These are phyloP conservation scores for Drosophila multiciliata DNA, from an alignment of 2,888 invertebrate species.

Conservation along the genomic window DNA sequence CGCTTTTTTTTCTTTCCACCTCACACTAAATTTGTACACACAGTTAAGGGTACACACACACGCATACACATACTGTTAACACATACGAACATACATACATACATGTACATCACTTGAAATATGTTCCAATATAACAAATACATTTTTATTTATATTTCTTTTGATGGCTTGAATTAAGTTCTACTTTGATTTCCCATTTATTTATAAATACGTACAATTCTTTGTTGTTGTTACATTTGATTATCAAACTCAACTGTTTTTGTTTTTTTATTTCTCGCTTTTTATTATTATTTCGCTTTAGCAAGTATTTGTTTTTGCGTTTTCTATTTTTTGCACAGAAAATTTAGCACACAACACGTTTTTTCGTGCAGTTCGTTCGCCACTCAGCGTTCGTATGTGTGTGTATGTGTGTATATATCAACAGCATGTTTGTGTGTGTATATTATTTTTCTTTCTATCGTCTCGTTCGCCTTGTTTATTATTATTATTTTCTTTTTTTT, in stretches of 20 bases:
- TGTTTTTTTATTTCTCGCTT: slow-evolving; percentile 68
- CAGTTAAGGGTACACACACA: slow-evolving; percentile 48
- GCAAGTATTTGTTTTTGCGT: slow-evolving; percentile 59
- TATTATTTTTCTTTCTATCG: slow-evolving; percentile 76
- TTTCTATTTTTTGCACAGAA: slow-evolving; percentile 73
- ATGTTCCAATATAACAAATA: slow-evolving; percentile 70
- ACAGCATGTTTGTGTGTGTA: slow-evolving; percentile 75
- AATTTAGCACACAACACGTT: slow-evolving; percentile 81
- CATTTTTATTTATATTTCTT: slow-evolving; percentile 52
- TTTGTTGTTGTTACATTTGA: slow-evolving; percentile 49
- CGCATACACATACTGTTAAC: slow-evolving; percentile 12
- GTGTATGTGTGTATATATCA: slow-evolving; percentile 58
- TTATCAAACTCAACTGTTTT: slow-evolving; percentile 71
- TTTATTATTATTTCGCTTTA: slow-evolving; percentile 56
- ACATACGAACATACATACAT: slow-evolving; percentile 18
- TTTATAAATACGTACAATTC: slow-evolving; percentile 58
- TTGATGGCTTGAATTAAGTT: slow-evolving; percentile 16
- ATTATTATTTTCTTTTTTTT: slow-evolving; percentile 65
- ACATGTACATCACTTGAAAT: slow-evolving; percentile 51
- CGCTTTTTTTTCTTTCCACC: slow-evolving; percentile 73
- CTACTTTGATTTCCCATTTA: slow-evolving; percentile 25
- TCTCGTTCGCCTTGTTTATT: slow-evolving; percentile 76
- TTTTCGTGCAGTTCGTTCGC: slow-evolving; percentile 68
- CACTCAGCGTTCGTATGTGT: slow-evolving; percentile 40
- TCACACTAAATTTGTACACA: slow-evolving; percentile 78